Evolutionary conservation across 2,797 vertebrate species (phyloP).

Genomic region (Psittacula echo): DNA sequence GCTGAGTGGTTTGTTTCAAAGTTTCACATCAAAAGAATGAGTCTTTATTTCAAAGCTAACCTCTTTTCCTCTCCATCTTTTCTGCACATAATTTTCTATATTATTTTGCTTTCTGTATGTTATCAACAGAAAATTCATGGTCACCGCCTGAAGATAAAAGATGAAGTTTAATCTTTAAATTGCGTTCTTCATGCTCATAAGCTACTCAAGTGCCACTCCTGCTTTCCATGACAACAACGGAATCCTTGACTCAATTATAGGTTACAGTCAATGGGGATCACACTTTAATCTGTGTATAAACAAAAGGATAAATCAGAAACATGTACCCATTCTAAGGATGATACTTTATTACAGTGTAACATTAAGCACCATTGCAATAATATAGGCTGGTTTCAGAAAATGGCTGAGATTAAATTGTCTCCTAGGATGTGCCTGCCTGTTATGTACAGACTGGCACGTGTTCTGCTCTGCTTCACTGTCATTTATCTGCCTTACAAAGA

Average conservation of each 20-base stretch:
- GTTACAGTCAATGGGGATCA: slow-evolving; percentile 43
- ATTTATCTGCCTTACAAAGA: neutral
- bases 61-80: neutral
- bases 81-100: neutral
- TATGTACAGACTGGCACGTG: neutral
- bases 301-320: slow-evolving; percentile 70
- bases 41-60: neutral
- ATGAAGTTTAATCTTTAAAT: slow-evolving; percentile 63
- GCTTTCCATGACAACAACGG: neutral
- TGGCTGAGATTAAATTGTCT: slow-evolving; percentile 31
- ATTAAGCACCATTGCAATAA: slow-evolving; percentile 21
- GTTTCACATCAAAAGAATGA: neutral
- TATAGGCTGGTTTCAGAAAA: slow-evolving; percentile 29
- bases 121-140: slow-evolving; percentile 43
- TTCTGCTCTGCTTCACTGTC: neutral
- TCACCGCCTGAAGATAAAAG: slow-evolving; percentile 46
- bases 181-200: slow-evolving; percentile 24
- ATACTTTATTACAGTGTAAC: slow-evolving; percentile 36
- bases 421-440: neutral
- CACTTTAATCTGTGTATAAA: slow-evolving; percentile 74
- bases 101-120: slow-evolving; percentile 27
- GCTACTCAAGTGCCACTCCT: neutral
- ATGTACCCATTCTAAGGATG: slow-evolving; percentile 43
- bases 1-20: neutral
- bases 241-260: slow-evolving; percentile 59